Base-by-base conservation (phyloP, 2,797 vertebrate species). In the Leptoclinus maculatus region DNA sequence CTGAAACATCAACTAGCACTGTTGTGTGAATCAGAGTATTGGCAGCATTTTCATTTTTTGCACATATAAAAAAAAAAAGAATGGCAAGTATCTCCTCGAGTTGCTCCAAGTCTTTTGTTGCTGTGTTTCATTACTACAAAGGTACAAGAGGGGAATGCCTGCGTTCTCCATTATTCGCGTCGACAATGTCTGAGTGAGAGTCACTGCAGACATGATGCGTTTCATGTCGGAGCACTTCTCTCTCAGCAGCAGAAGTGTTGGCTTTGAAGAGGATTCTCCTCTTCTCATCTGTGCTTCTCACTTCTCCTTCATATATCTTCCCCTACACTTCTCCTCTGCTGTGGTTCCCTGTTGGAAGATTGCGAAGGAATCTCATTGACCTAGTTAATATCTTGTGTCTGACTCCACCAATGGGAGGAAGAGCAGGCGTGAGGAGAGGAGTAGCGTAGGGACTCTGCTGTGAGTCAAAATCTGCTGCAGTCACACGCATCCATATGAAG, bases 361-460 rank as follows among this genome's bases (percentile, higher is more conserved):
- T 83, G 86, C 75, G 85, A 80, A 78, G 74, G 94, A 93, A 94
- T 95, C 88, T 94, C 92, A 91, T 94, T 95, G 94, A 95, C 95
- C 95, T 87, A 96, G 88, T 94, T 95, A 91, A 80, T 82, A 79
- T 92, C 87, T 88, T 71, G 81, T 87, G 81, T 88, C 80, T 85
- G 80, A 89, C 79, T 90, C 84, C 83, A 70, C 86, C 88, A 89
- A 87, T 88, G 68, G 71, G 74, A 83, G 78, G 83, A 47, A 74
- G 83, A 83, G 83, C 86, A 71, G 76, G 58, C 63, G 69, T 63
- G 80, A 87, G 87, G 74, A 78, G 77, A 85, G 67, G 71, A 81
- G 86, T 32, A 80, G 83, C 73, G 39, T 19, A 79, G 68, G 73
- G 89, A 84, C 60, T 69, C 71, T 79, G 80, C 83, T 87, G 69